Conservation (phyloP, 2,888 invertebrate species). For the Cryptus viduatorius region DNA sequence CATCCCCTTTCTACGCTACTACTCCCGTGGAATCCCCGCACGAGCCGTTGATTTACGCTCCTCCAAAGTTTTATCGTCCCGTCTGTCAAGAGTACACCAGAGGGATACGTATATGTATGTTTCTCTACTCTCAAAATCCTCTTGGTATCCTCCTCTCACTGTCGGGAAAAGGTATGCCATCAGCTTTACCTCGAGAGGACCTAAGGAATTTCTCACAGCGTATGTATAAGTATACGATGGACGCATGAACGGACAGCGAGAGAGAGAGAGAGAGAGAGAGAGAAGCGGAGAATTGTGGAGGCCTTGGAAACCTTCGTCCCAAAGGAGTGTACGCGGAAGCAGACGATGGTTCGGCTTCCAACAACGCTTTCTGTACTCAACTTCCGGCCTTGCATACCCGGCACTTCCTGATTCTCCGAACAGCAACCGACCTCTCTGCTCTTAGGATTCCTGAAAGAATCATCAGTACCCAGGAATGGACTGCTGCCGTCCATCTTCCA, state of each 20-base stretch:
- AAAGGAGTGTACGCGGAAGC: constrained; percentile 1
- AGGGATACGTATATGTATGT: constrained; percentile 35
- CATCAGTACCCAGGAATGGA: constrained; percentile 37
- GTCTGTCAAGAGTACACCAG: constrained; percentile 72
- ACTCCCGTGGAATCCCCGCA: constrained; percentile 69
- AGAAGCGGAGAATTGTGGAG: constrained; percentile 7
- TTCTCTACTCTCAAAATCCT: constrained; percentile 40
- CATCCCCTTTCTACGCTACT: constrained; percentile 40
- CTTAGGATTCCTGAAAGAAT: constrained; percentile 53
- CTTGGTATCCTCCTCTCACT: constrained; percentile 34
- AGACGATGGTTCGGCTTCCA: background rate
- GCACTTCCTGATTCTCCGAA: constrained; percentile 1
- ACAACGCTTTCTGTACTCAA: background rate
- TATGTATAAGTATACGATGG: constrained; percentile 8
- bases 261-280: constrained; percentile 21
- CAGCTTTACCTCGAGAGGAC: constrained; percentile 27
- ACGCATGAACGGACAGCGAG: background rate
- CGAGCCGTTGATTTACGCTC: constrained; percentile 77
- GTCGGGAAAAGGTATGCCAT: constrained; percentile 12
- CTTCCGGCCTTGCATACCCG: constrained; percentile 22
- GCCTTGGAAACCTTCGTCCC: constrained; percentile 15
- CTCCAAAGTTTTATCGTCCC: constrained; percentile 79
- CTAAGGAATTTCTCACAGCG: constrained; percentile 15
- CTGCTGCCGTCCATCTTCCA: constrained; percentile 16
- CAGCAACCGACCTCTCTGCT: background rate